These are phyloP conservation scores for Clarias batrachus DNA, from an alignment of 2,113 vertebrate genomes.

Conservation along the genomic window DNA sequence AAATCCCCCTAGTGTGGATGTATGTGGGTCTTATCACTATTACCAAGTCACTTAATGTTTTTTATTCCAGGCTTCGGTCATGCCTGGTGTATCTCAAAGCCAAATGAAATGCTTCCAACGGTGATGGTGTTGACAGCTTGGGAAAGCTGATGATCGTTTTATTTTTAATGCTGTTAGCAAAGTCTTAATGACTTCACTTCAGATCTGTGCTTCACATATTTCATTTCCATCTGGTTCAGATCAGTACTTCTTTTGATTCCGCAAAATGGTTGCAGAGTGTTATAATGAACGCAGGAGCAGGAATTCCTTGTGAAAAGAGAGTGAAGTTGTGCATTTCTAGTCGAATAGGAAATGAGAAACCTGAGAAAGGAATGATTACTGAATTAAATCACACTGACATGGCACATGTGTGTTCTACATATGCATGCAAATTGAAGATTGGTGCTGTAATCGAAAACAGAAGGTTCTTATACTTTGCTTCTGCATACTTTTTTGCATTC, in stretches of 20 bases:
- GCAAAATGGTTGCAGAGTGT: not conserved
- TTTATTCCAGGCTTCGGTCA: constrained; percentile 19
- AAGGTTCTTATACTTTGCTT: not conserved
- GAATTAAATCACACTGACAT: not conserved
- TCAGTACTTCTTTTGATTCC: not conserved
- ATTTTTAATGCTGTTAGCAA: not conserved
- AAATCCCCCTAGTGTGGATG: not conserved
- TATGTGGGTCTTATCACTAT: not conserved
- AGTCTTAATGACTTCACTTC: not conserved
- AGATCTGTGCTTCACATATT: not conserved
- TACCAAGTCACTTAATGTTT: constrained; percentile 13
- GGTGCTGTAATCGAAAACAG: not conserved
- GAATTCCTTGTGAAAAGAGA: not conserved
- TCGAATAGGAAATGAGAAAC: not conserved
- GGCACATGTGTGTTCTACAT: not conserved
- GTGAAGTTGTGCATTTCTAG: not conserved
- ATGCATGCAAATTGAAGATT: not conserved
- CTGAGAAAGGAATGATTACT: not conserved
- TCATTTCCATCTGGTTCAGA: not conserved
- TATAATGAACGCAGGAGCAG: not conserved
- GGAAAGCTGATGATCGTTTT: not conserved
- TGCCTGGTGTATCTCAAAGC: not conserved
- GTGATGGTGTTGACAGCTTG: not conserved
- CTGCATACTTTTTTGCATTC: too few relatives aligned
- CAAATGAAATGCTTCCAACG: constrained; percentile 3